Conservation (phyloP, 2,797 vertebrate genomes). For the Dallia pectoralis region DNA sequence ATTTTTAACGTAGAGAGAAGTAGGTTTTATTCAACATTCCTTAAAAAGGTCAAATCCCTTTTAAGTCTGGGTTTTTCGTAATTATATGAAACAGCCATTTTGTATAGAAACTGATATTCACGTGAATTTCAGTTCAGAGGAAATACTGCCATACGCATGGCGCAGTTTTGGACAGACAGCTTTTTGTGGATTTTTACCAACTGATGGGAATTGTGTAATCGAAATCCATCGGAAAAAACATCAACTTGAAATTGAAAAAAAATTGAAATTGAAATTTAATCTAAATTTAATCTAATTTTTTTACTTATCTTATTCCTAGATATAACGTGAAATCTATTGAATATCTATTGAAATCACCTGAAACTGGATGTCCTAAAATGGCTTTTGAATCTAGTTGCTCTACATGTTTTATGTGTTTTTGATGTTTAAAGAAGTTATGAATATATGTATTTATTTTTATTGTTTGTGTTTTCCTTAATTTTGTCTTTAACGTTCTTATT, state of each 20-base stretch:
- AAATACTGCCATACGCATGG: slow-evolving; percentile 62
- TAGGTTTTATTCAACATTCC: background rate
- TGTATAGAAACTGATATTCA: slow-evolving; percentile 12
- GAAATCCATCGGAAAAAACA: background rate
- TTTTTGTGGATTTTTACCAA: slow-evolving; percentile 14
- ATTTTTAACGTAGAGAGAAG: background rate
- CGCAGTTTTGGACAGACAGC: slow-evolving; percentile 40
- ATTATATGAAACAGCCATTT: background rate
- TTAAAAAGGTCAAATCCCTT: too few species aligned
- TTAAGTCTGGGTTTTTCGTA: background rate
- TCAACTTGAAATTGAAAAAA: too few species aligned
- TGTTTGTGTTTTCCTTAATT: slow-evolving; percentile 53
- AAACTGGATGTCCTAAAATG: slow-evolving; percentile 34
- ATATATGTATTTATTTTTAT: slow-evolving; percentile 62
- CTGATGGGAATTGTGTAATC: too few species aligned
- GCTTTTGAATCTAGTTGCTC: slow-evolving; percentile 54
- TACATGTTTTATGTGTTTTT: slow-evolving; percentile 50
- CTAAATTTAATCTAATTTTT: background rate
- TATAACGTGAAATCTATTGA: background rate
- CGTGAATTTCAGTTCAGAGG: slow-evolving; percentile 45
- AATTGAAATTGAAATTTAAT: too few species aligned
- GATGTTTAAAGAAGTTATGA: slow-evolving; percentile 53
- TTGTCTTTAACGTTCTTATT: slow-evolving; percentile 70
- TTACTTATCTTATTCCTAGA: background rate
- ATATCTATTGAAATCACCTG: slow-evolving; percentile 17